Base-by-base conservation (phyloP, 2,888 invertebrate species). In the Beris morrisii region DNA sequence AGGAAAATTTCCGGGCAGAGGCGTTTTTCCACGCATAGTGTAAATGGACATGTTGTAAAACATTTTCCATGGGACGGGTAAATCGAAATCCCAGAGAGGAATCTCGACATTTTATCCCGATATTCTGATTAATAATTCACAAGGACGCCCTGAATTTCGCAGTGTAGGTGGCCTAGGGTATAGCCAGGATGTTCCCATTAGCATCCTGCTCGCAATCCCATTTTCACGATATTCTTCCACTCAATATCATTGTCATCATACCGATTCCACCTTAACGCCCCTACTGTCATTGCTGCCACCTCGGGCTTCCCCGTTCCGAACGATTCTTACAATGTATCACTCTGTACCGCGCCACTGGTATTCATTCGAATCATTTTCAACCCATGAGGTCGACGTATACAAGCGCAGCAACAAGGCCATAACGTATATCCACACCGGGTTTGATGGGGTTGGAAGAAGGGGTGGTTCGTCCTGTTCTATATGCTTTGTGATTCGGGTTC, bases 81-180 rank as follows among this genome's bases (percentile, higher is more conserved):
- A 38, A 38, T 38, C 38, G 38, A 38, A 38, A 38, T 38, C 38
- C 7, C 9, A 15, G 28, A 50, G 28, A 50, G 7, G 50, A 50
- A 15, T 50, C 50, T 50, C 38, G 38, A 38, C 38, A 38, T 38
- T 50, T 12, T 50, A n/a, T 31, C 12, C 55, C 55, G 48, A 55
- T 55, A 55, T 50, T 38, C 55, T 13, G 55, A 55, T 55, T 55
- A 55, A 55, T 55, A 55, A 55, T 31, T 55, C 31, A 55, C 31
- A 38, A 31, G 30, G 54, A 30, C 31, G 55, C 28, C 55, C 55
- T 55, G 32, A 38, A 55, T 55, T 55, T 31, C 31, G 15, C 15
- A 15, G 28, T 50, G 7, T 28, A 7, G 38, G 38, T 38, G 38
- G 38, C 9, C 15, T 15, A 50, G 30, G 15, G 28, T 28, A 50